Conservation (phyloP, 2,888 invertebrate species). For the Trissolcus brochymenae region DNA sequence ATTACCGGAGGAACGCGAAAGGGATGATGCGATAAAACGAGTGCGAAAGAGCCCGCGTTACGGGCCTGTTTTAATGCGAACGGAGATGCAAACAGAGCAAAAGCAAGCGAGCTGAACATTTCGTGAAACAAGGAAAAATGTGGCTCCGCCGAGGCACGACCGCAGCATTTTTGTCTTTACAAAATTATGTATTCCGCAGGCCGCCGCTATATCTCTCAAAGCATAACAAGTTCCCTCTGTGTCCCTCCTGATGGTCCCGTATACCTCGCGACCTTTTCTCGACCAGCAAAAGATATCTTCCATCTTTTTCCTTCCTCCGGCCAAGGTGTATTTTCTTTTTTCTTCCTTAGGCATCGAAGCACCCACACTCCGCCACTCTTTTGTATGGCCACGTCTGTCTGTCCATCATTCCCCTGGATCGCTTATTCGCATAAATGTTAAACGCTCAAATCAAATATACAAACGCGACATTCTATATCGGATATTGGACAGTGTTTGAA, state of each 20-base stretch:
- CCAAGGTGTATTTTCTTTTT: slow-evolving; percentile 19
- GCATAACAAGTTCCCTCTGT: slow-evolving; percentile 76
- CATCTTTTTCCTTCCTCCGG: slow-evolving; percentile 36
- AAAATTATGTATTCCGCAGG: slow-evolving; percentile 77
- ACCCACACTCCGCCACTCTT: slow-evolving; percentile 49
- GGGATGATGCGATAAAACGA: slow-evolving; percentile 66
- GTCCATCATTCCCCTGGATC: slow-evolving; percentile 53
- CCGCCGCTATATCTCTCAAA: slow-evolving; percentile 76
- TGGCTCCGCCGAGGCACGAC: slow-evolving; percentile 73
- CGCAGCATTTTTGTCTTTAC: slow-evolving; percentile 77
- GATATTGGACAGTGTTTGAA: slow-evolving; percentile 51
- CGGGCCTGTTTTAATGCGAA: slow-evolving; percentile 55
- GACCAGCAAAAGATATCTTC: slow-evolving; percentile 57
- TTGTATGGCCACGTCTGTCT: slow-evolving; percentile 54
- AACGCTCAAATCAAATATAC: slow-evolving; percentile 57
- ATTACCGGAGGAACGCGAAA: slow-evolving; percentile 69
- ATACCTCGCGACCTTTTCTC: slow-evolving; percentile 55
- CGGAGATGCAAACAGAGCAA: slow-evolving; percentile 60
- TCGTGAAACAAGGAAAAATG: slow-evolving; percentile 76
- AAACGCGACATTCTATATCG: slow-evolving; percentile 54
- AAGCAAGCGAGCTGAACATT: slow-evolving; percentile 70
- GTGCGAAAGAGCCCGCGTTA: slow-evolving; percentile 59
- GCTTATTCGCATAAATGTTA: slow-evolving; percentile 56
- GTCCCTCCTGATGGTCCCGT: slow-evolving; percentile 59
- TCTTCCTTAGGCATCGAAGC: slow-evolving; percentile 45